Conservation (phyloP, 1,140 invertebrate genomes). For the Bombus cullumanus region DNA sequence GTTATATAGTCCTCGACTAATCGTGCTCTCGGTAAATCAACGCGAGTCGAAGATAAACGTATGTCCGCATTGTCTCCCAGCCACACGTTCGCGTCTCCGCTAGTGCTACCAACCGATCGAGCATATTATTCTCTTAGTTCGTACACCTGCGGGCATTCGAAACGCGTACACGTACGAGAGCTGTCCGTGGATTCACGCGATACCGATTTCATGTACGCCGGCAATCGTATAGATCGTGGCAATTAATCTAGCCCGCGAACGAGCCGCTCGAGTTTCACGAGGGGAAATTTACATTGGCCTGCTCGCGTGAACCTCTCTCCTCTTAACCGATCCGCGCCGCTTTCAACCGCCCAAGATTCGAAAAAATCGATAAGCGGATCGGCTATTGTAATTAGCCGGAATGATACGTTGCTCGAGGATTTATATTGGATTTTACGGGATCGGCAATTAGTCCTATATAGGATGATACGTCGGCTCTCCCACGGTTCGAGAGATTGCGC, state of each 20-base stretch:
- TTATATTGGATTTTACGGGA: slow-evolving; percentile 44
- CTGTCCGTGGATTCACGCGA: slow-evolving; percentile 60
- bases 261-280: slow-evolving; percentile 62
- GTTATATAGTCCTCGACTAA: slow-evolving; percentile 53
- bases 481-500: background rate
- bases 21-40: slow-evolving; percentile 60
- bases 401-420: slow-evolving; percentile 33
- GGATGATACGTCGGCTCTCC: slow-evolving; percentile 17
- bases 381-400: slow-evolving; percentile 63
- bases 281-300: slow-evolving; percentile 63
- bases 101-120: slow-evolving; percentile 15
- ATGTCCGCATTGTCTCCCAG: slow-evolving; percentile 62
- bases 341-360: slow-evolving; percentile 15
- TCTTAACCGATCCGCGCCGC: slow-evolving; percentile 13
- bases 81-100: slow-evolving; percentile 42
- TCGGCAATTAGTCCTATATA: slow-evolving; percentile 52
- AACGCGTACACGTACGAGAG: background rate
- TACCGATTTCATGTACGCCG: slow-evolving; percentile 64
- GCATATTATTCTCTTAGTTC: background rate
- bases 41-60: slow-evolving; percentile 62
- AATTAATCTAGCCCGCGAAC: slow-evolving; percentile 63
- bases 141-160: slow-evolving; percentile 2
- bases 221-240: slow-evolving; percentile 65
- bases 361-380: slow-evolving; percentile 65
- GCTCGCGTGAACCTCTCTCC: slow-evolving; percentile 52